These are phyloP conservation scores for Fragum whitleyi DNA, from an alignment of 2,888 invertebrate genomes.

Conservation along the genomic window DNA sequence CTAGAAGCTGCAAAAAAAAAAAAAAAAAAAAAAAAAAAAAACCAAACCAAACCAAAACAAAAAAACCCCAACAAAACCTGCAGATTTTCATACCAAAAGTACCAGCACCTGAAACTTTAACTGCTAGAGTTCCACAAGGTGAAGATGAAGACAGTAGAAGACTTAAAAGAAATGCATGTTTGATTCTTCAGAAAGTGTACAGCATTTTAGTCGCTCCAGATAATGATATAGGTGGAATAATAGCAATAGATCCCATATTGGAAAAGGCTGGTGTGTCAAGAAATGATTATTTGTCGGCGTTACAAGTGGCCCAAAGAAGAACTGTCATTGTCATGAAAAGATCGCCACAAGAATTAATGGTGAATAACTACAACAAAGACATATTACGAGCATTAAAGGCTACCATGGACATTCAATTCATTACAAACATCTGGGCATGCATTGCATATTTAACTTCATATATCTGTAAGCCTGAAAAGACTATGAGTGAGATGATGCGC, in stretches of 20 bases:
- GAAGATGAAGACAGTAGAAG: not conserved
- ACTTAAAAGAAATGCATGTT: not conserved
- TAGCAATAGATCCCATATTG: no score
- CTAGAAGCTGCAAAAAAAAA: slow-evolving; percentile 51
- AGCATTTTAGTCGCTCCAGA: not conserved
- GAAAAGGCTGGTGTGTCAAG: not conserved
- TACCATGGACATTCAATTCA: slow-evolving; percentile 63
- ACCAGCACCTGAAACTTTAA: slow-evolving; percentile 14
- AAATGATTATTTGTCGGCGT: slow-evolving; percentile 4
- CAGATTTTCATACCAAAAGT: slow-evolving; percentile 44
- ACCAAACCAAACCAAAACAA: no score
- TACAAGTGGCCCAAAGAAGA: slow-evolving; percentile 43
- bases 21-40: no score
- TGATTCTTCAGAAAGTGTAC: no score
- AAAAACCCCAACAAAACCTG: slow-evolving; percentile 22
- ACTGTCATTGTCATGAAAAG: slow-evolving; percentile 46
- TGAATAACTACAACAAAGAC: slow-evolving; percentile 42
- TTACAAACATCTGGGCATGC: slow-evolving; percentile 56
- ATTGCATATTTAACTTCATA: slow-evolving; percentile 63
- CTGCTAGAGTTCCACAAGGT: slow-evolving; percentile 29
- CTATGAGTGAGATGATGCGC: slow-evolving; percentile 31
- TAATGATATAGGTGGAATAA: not conserved
- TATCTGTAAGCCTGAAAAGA: slow-evolving; percentile 54
- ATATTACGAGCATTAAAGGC: slow-evolving; percentile 44
- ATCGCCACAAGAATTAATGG: slow-evolving; percentile 5